Conservation (phyloP, 1,140 invertebrate genomes). For the Drepana arcuata region DNA sequence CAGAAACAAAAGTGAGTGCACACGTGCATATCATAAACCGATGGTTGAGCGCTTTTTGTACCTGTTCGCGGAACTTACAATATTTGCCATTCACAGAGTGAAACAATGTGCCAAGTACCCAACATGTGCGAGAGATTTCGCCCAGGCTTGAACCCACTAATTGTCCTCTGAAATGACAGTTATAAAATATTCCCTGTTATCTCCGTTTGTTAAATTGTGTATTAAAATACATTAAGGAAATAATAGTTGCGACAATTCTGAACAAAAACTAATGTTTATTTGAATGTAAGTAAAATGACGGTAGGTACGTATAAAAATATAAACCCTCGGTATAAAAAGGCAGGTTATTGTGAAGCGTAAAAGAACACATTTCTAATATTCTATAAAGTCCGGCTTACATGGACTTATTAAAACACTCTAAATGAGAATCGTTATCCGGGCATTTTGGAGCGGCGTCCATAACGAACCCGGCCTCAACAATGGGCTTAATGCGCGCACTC, state of each 20-base stretch:
- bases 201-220: neutral
- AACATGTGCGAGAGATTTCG: slow-evolving; percentile 38
- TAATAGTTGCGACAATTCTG: neutral
- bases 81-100: slow-evolving; percentile 10
- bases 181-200: neutral
- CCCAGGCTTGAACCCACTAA: slow-evolving; percentile 2
- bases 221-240: neutral
- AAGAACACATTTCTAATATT: slow-evolving; percentile 20
- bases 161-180: slow-evolving; percentile 5
- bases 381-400: slow-evolving; percentile 50
- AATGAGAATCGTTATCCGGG: slow-evolving; percentile 68
- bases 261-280: neutral
- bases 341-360: slow-evolving; percentile 1
- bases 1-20: slow-evolving; percentile 27
- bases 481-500: slow-evolving; percentile 68
- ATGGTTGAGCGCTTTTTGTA: slow-evolving; percentile 22
- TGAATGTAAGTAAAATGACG: neutral
- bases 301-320: neutral
- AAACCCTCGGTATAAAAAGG: neutral
- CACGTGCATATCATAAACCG: slow-evolving; percentile 52
- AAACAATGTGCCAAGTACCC: slow-evolving; percentile 28
- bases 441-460: slow-evolving; percentile 64
- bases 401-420: slow-evolving; percentile 66
- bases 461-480: slow-evolving; percentile 66
- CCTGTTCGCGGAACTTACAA: slow-evolving; percentile 31